Evolutionary conservation across 2,797 vertebrate species (phyloP), one percentile per base, ranked within the genome.

Genomic region (Dermochelys coriacea): DNA sequence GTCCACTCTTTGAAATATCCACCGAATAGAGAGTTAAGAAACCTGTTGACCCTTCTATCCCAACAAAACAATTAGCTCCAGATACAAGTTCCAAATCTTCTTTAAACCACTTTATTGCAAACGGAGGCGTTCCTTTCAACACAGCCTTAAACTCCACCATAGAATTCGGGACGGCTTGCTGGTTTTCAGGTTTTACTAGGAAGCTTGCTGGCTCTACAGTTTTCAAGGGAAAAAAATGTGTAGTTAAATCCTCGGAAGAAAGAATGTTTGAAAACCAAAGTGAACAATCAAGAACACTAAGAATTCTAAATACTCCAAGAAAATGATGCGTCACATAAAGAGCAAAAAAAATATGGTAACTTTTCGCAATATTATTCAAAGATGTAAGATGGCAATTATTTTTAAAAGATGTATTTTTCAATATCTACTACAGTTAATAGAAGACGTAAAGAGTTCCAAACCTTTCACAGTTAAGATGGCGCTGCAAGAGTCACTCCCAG

Each of bases 31-130:
- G 99, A 96, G 99, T 99, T 98, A 99, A 98, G 98, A 99, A 99
- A 95, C 98, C 99, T 52, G 99, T 98, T 88, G 98, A 98, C 64
- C 98, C 99, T 96, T 99, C 99, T 93, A 99, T 98, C 84, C 99
- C 99, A 90, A 98, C 99, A 97, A 99, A 99, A 97, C 99, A 99
- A 34, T 98, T 98, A 77, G 99, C 99, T 97, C 99, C 99, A 64
- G 99, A 98, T 96, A 98, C 98, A 97, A 99, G 98, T 98, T 99
- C 99, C 19, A 98, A 97, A 88, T 99, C 99, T 29, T 99, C 99
- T 98, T 99, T 99, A 96, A 99, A 99, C 99, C 99, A 99, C 97
- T 99, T 99, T 95, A 99, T 98, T n/a, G 97, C 99, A 97, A 99
- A 99, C 2, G 99, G 99, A 11, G 99, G 98, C 2, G 99, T 99